A percentile compares a stretch with the other conserved stretches of the same genome.
These are phyloP conservation scores for Toxonevra muliebris DNA, from an alignment of 2,888 invertebrate genomes.

Conservation along the genomic window DNA sequence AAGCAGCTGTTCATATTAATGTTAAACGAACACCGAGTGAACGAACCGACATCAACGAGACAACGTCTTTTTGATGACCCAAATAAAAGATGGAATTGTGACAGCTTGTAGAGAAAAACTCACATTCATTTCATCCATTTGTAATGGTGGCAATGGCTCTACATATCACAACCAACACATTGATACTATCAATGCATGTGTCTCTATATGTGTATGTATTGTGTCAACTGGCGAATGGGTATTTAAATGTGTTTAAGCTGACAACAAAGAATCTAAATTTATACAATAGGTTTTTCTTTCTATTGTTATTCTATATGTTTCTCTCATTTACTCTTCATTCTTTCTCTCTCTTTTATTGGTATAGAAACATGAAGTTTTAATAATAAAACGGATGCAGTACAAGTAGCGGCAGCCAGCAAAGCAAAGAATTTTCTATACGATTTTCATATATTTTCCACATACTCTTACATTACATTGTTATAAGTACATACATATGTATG, in stretches of 20 bases:
- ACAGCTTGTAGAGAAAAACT: conserved; percentile 27
- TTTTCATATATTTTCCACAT: conserved; percentile 18
- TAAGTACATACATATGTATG: not conserved
- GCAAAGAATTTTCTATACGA: conserved; percentile 1
- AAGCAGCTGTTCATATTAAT: conserved; percentile 23
- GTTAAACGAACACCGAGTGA: conserved; percentile 4
- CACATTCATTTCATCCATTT: conserved; percentile 8
- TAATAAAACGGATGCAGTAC: conserved; percentile 14
- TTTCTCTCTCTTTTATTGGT: not conserved
- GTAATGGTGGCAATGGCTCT: conserved; percentile 5
- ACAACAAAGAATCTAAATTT: conserved; percentile 17
- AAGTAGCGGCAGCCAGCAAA: not conserved
- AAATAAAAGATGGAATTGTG: conserved; percentile 30
- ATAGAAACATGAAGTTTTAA: not conserved
- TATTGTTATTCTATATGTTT: not conserved
- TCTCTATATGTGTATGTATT: conserved; percentile 4
- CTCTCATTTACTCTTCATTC: too few relatives aligned
- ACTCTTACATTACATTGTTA: not conserved
- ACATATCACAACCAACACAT: conserved; percentile 2
- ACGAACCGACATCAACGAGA: too few relatives aligned
- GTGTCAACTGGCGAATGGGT: conserved; percentile 8
- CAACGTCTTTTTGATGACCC: conserved; percentile 30
- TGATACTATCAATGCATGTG: not conserved
- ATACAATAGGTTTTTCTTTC: conserved; percentile 17
- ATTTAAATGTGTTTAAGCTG: conserved; percentile 17